Conservation (phyloP, 2,797 vertebrate genomes). For the Tapirus indicus region DNA sequence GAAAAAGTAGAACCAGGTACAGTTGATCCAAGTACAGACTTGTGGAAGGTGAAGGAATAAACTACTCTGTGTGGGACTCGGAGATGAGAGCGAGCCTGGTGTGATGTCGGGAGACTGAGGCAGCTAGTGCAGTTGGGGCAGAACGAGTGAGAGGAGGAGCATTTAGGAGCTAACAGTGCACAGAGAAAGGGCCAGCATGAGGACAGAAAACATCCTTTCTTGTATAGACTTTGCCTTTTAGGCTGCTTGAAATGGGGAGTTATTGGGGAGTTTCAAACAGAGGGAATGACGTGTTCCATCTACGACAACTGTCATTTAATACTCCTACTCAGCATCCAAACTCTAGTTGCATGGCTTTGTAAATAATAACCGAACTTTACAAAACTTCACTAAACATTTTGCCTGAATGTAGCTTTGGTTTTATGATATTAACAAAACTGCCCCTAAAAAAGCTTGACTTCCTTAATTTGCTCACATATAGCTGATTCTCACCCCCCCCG, state of each 20-base stretch:
- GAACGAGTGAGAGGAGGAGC: neutral
- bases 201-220: neutral
- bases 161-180: neutral
- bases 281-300: neutral
- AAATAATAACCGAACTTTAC: neutral
- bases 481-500: neutral
- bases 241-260: neutral
- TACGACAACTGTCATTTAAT: neutral
- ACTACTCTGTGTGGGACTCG: neutral
- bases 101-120: neutral
- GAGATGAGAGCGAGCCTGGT: neutral
- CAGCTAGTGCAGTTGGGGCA: neutral
- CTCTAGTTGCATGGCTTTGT: neutral
- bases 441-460: neutral
- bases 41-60: neutral
- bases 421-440: neutral
- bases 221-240: neutral
- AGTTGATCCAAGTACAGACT: neutral
- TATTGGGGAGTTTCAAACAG: neutral
- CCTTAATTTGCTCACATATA: neutral
- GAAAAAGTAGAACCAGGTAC: neutral
- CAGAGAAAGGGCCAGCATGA: neutral
- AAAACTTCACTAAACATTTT: neutral
- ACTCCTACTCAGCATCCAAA: neutral
- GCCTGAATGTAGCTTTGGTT: neutral